Base-by-base conservation (phyloP, 2,888 invertebrate genomes). In the Agonopterix heracliana region DNA sequence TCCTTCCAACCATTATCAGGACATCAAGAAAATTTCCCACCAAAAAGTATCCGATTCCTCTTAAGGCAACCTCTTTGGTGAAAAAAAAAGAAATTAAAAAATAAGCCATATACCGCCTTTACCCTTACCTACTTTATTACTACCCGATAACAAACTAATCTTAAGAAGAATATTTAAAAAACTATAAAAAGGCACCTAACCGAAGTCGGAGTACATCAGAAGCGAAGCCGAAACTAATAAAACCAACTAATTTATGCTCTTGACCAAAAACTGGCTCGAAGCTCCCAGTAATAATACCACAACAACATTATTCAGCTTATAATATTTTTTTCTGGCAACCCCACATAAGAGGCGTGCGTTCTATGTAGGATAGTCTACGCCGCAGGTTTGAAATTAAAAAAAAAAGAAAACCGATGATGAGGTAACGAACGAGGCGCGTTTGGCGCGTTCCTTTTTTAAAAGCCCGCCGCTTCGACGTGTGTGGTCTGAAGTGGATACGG, bases 351-450 rank as follows among this genome's bases (percentile, higher is more conserved):
- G 41, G 62, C 61, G 60, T 63, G 60, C 46, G 61, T 71, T 68
- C 79, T 83, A 81, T 84, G 80, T 84, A 82, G 77, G 71, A 81
- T 83, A 81, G 82, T 74, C 74, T 62, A 59, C 60, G 70, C 66
- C 68, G 75, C 74, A 57, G 71, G 72, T 64, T 71, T 54, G 54
- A 74, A 78, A 79, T 79, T 82, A 82, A 63, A 66, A 55, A 38
- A 36, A 47, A 72, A 66, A 58, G 63, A 73, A 79, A 79, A 66
- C 72, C 78, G 76, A 78, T 79, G 85, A 85, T 86, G 86, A 86
- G 84, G 86, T 83, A 86, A 86, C 87, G 85, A 85, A 82, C 82
- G 82, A 81, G 81, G 83, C 82, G 81, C 84, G 81, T 79, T 83
- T 80, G 68, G 77, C 68, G 79, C 80, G 80, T 87, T 85, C 84